phyloP scores from a whole-genome alignment of 2,888 invertebrate genomes.

The Orgyia antiqua region DNA sequence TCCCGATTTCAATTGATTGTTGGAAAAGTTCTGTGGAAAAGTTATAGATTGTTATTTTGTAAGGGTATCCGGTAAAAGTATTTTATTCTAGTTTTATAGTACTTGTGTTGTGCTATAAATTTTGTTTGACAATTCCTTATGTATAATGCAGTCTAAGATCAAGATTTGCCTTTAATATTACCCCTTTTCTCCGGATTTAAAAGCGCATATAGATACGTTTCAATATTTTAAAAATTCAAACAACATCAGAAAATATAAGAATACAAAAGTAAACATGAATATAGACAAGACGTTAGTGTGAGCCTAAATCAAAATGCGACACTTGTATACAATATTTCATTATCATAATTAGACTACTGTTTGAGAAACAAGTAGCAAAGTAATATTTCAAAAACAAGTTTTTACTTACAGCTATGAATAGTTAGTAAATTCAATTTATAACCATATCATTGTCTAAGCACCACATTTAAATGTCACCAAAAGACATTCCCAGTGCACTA shows the following conservation, averaged over 20 bases:
- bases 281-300: too few relatives aligned
- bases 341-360: too few relatives aligned
- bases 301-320: too few relatives aligned
- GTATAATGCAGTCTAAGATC: too few relatives aligned
- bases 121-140: neutral
- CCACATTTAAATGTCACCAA: conserved; percentile 52
- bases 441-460: conserved; percentile 52
- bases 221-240: too few relatives aligned
- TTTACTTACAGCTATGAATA: conserved; percentile 11
- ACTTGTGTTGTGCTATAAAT: neutral
- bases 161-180: too few relatives aligned
- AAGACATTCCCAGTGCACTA: conserved; percentile 65
- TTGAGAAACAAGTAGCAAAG: conserved; percentile 5
- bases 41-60: conserved; percentile 67
- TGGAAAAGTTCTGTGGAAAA: too few relatives aligned
- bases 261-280: too few relatives aligned
- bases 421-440: conserved; percentile 43
- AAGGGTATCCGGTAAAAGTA: conserved; percentile 42
- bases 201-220: too few relatives aligned
- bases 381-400: conserved; percentile 12
- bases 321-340: too few relatives aligned
- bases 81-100: conserved; percentile 29
- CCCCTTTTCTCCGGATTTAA: too few relatives aligned
- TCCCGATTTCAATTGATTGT: conserved; percentile 43
- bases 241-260: too few relatives aligned